Evolutionary conservation across 2,113 vertebrate genomes (phyloP), one percentile per base, ranked within the genome.

Genomic region (Amblyornis subalaris): DNA sequence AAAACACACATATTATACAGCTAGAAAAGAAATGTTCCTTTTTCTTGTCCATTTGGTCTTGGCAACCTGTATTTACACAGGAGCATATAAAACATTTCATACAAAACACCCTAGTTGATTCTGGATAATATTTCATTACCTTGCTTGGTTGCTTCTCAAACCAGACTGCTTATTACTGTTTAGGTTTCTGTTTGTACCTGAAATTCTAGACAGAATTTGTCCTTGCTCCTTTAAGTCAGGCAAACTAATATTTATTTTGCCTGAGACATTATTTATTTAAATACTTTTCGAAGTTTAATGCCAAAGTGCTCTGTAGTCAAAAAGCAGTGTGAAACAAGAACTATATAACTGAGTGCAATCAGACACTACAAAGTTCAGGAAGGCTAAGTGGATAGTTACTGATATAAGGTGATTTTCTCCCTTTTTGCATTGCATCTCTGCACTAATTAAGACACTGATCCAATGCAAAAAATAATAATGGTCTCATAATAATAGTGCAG

Each of bases 21-120:
- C 90, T 96, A 93, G 97, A 96, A 81, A 96, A 97, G 94, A 94
- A 94, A 94, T 72, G 74, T 93, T 97, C 96, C 76, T 93, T 95
- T 96, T 98, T 91, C 93, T 90, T 96, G 87, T 91, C 91, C 78
- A 74, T 97, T 96, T 97, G 95, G 84, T 97, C 96, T 89, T 97
- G 93, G 93, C 89, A 96, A 85, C 77, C 81, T 70, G 62, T 76
- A 66, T 97, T 97, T 95, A 77, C 94, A 93, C 85, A 91, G 69
- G 73, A 95, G 70, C 65, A 80, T 76, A 77, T 87, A 91, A 94
- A 85, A 75, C 69, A 81, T 92, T 94, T 89, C 58, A 67, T 94
- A 80, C 64, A 93, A 96, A 96, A 88, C 82, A 88, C 71, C 29
- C 45, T 83, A 35, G 28, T 83, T 83, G 71, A 50, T 64, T 94